phyloP scores from a whole-genome alignment of 1,140 invertebrate species.

The Drosophila erecta region DNA sequence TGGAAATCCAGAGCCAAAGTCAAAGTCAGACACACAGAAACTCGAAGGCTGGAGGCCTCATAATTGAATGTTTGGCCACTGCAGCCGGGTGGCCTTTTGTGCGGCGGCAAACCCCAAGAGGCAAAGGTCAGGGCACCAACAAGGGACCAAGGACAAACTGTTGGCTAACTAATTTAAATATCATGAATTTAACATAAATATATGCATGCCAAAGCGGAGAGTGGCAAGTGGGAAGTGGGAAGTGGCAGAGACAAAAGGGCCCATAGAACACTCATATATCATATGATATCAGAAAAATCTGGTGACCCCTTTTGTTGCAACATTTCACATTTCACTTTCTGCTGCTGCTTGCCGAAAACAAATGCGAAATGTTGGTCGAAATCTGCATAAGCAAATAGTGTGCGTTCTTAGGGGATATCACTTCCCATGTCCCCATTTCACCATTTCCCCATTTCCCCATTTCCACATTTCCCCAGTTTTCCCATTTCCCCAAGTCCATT shows the following conservation, averaged over 20 bases:
- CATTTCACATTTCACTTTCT: constrained; percentile 37
- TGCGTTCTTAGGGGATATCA: constrained; percentile 11
- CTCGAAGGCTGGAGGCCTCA: constrained; percentile 33
- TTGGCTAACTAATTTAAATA: constrained; percentile 77
- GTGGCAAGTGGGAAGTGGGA: not conserved
- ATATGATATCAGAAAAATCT: constrained; percentile 32
- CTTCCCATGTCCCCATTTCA: too few relatives aligned
- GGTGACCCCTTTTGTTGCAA: constrained; percentile 31
- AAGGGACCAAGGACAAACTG: constrained; percentile 57
- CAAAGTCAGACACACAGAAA: constrained; percentile 11
- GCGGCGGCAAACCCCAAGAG: not conserved
- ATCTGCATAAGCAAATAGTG: constrained; percentile 69
- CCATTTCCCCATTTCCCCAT: too few relatives aligned
- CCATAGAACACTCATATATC: constrained; percentile 52
- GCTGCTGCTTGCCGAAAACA: constrained; percentile 35
- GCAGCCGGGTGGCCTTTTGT: constrained; percentile 27
- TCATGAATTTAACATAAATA: constrained; percentile 81
- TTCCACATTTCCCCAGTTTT: too few relatives aligned
- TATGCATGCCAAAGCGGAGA: constrained; percentile 12
- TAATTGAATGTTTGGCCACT: constrained; percentile 76
- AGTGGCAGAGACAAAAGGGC: constrained; percentile 3
- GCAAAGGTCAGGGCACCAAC: constrained; percentile 9
- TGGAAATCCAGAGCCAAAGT: constrained; percentile 11
- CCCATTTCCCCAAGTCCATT: constrained; percentile 11
- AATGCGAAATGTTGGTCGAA: constrained; percentile 54